Conservation (phyloP, 2,888 invertebrate species). For the Drosophila vallismaia region DNA sequence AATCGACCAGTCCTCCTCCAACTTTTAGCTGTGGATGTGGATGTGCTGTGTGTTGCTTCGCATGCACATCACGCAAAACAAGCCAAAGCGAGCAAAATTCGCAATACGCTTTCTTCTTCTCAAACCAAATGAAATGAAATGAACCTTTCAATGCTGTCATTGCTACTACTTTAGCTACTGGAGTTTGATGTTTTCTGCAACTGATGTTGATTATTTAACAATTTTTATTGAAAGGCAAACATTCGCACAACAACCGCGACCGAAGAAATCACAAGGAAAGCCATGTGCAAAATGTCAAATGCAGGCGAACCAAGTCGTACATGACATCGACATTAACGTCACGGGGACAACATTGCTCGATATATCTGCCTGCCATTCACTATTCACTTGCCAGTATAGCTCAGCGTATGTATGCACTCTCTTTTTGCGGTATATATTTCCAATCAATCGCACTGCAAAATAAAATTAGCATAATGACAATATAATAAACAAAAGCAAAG, state of each 20-base stretch:
- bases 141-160: conserved; percentile 52
- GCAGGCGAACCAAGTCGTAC: conserved; percentile 55
- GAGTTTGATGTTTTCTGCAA: conserved; percentile 40
- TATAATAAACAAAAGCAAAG: conserved; percentile 69
- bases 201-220: conserved; percentile 71
- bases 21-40: neutral
- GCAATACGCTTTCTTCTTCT: conserved; percentile 39
- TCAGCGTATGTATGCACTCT: conserved; percentile 32
- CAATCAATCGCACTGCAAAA: conserved; percentile 66
- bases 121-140: conserved; percentile 50
- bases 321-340: conserved; percentile 72
- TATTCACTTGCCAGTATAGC: conserved; percentile 36
- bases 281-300: conserved; percentile 77
- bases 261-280: conserved; percentile 65
- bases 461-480: conserved; percentile 78
- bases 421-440: conserved; percentile 29
- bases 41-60: conserved; percentile 32
- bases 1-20: conserved; percentile 47
- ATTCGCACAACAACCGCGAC: conserved; percentile 61
- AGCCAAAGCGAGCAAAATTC: conserved; percentile 52
- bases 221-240: conserved; percentile 76
- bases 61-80: conserved; percentile 80
- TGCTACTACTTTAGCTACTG: conserved; percentile 35
- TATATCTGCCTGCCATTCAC: conserved; percentile 64
- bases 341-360: conserved; percentile 39